Evolutionary conservation across 2,113 vertebrate species (phyloP).

Genomic region (Ochotona princeps): DNA sequence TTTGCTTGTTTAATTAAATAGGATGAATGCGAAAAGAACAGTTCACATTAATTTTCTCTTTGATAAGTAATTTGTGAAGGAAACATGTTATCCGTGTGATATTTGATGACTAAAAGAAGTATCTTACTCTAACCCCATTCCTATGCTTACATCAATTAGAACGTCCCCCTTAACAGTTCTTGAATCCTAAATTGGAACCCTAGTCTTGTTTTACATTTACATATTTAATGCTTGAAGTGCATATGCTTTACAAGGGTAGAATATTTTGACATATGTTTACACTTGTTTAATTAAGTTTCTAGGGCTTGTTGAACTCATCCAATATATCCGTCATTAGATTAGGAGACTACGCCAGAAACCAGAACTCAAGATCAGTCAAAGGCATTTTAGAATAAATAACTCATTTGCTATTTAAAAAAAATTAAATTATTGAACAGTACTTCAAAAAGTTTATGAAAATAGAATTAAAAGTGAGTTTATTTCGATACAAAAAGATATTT

Average conservation of each 20-base stretch:
- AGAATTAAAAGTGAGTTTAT: too few species aligned
- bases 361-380: not conserved
- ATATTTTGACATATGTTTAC: not conserved
- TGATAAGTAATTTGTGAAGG: slow-evolving; percentile 10
- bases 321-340: not conserved
- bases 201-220: not conserved
- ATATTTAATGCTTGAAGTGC: not conserved
- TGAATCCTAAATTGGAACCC: slow-evolving; percentile 22
- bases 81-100: not conserved
- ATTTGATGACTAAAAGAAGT: not conserved
- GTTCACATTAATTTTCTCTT: slow-evolving; percentile 3
- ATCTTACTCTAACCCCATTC: not conserved
- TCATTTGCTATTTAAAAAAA: not conserved
- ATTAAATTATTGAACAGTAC: not conserved
- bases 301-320: not conserved
- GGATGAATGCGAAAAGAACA: not conserved
- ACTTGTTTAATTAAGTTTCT: not conserved
- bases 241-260: not conserved
- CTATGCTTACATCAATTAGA: not conserved
- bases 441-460: too few species aligned
- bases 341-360: not conserved
- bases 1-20: slow-evolving; percentile 12
- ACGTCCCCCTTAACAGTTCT: not conserved
- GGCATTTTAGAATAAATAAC: not conserved
- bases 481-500: too few species aligned